Percentiles rank a stretch among this genome's conserved stretches.
phyloP scores from a whole-genome alignment of 2,113 vertebrate genomes.

The Siniperca chuatsi region DNA sequence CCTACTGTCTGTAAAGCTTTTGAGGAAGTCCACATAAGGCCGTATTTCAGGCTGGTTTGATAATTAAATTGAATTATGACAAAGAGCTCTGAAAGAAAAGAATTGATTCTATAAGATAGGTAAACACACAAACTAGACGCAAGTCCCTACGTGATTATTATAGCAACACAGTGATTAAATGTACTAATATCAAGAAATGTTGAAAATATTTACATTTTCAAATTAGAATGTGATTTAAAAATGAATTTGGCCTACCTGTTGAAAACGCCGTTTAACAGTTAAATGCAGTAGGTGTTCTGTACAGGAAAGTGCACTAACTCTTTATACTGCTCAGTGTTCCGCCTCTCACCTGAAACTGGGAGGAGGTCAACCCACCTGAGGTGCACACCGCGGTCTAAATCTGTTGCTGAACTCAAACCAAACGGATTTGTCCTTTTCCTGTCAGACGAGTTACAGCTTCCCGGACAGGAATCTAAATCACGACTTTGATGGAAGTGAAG shows the following conservation, averaged over 20 bases:
- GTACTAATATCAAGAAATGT: not conserved
- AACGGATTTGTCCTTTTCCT: not conserved
- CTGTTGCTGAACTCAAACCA: not conserved
- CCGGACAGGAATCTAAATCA: not conserved
- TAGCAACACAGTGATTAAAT: not conserved
- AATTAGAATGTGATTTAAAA: not conserved
- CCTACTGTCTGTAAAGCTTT: not conserved
- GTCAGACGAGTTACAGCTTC: not conserved
- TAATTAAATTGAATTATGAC: not conserved
- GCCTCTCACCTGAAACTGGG: constrained; percentile 47
- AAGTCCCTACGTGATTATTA: not conserved
- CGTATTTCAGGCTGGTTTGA: not conserved
- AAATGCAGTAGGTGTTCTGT: not conserved
- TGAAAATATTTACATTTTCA: not conserved
- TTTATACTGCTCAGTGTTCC: constrained; percentile 25
- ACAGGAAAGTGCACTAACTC: accelerated
- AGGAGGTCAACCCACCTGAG: constrained; percentile 14
- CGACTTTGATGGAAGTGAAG: not conserved
- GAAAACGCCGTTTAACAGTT: not conserved
- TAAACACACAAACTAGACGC: too few relatives aligned
- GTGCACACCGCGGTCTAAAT: not conserved
- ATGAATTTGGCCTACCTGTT: constrained; percentile 18
- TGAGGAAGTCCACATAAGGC: not conserved
- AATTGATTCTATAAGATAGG: too few relatives aligned
- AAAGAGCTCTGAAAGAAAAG: not conserved